A percentile compares a stretch with the other conserved stretches of the same genome.
Evolutionary conservation across 2,113 vertebrate genomes (phyloP).

Genomic region (Ornithorhynchus anatinus): DNA sequence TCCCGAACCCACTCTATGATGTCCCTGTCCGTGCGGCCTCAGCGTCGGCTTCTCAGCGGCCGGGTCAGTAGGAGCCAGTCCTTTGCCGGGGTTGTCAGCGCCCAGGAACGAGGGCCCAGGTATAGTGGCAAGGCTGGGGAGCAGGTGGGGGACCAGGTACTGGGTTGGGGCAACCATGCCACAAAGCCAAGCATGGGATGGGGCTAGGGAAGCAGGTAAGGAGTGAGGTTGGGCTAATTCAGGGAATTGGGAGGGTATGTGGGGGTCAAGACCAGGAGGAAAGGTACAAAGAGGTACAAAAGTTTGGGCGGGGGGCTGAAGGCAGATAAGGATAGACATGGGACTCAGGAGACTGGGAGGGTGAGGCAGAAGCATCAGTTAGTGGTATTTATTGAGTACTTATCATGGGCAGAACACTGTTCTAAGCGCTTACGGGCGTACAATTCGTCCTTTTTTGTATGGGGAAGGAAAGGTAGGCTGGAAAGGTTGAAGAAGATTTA

Average conservation of each 20-base stretch:
- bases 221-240: not conserved
- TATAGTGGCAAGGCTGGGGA: conserved; percentile 32
- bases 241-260: not conserved
- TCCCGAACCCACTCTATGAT: conserved; percentile 90
- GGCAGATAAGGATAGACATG: no score
- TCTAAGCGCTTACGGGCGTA: no score
- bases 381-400: no score
- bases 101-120: conserved; percentile 85
- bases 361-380: no score
- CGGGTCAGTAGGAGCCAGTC: conserved; percentile 96
- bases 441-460: no score
- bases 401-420: no score
- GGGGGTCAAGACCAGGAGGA: not conserved
- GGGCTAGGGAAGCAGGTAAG: not conserved
- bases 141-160: not conserved
- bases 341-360: no score
- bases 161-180: not conserved
- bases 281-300: no score
- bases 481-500: no score
- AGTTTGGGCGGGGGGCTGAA: no score
- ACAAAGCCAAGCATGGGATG: no score
- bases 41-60: conserved; percentile 79
- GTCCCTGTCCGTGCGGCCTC: conserved; percentile 90
- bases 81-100: conserved; percentile 90
- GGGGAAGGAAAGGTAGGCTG: no score